Percentiles rank a stretch among this genome's conserved stretches.
Conservation (phyloP, 2,797 vertebrate species). For the Molossus alvarezi region DNA sequence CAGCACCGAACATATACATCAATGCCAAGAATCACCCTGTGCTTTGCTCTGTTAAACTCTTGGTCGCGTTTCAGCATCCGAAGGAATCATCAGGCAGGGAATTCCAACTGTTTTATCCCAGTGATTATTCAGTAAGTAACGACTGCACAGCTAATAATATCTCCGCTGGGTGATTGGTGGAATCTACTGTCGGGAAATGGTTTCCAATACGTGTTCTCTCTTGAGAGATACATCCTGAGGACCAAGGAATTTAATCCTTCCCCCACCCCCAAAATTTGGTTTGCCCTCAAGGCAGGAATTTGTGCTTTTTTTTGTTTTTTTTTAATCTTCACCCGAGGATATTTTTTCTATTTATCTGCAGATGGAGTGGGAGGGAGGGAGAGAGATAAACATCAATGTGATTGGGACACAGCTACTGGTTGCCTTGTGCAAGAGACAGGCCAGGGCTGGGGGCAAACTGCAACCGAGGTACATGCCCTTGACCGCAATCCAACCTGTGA, state of each 20-base stretch:
- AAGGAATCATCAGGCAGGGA: not conserved
- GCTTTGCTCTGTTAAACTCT: conserved; percentile 71
- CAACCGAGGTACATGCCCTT: too few relatives aligned
- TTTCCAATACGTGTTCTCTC: not conserved
- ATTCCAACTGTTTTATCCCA: not conserved
- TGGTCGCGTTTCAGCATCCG: conserved; percentile 62
- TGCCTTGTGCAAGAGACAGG: too few relatives aligned
- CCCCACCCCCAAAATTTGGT: not conserved
- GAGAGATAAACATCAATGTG: too few relatives aligned
- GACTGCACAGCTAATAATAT: not conserved
- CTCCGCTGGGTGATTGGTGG: not conserved
- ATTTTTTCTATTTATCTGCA: too few relatives aligned
- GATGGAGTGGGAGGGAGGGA: too few relatives aligned
- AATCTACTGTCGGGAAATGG: not conserved
- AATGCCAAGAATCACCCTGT: conserved; percentile 82
- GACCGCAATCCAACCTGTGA: too few relatives aligned
- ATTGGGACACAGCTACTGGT: too few relatives aligned
- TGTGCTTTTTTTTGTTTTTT: too few relatives aligned
- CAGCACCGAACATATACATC: conserved; percentile 79
- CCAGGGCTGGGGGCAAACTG: too few relatives aligned
- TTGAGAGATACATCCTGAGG: not conserved
- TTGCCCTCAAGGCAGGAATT: not conserved
- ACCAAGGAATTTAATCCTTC: not conserved
- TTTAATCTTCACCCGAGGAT: too few relatives aligned
- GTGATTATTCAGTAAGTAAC: not conserved